Percentiles rank a stretch among this genome's conserved stretches.
Evolutionary conservation across 1,140 invertebrate genomes (phyloP).

Genomic region (Diploscapter pachys): DNA sequence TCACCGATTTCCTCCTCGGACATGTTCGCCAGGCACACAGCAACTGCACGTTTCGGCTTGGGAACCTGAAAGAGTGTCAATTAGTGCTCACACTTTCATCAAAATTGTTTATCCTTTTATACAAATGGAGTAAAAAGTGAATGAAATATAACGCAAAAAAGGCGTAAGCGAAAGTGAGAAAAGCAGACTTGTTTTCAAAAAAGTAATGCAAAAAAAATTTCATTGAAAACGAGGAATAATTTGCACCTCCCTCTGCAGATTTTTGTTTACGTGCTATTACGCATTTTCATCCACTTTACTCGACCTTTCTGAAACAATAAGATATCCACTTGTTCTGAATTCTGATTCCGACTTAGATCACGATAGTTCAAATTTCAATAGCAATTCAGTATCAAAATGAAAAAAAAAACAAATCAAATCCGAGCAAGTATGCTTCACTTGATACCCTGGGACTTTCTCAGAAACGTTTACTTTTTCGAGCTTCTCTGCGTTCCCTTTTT

Average conservation of each 20-base stretch:
- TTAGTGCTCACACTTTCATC: background rate
- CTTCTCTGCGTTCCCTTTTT: too few relatives aligned
- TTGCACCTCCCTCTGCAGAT: background rate
- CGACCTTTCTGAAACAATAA: too few relatives aligned
- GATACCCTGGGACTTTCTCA: too few relatives aligned
- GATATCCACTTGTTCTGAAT: too few relatives aligned
- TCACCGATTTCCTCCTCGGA: slow-evolving; percentile 37
- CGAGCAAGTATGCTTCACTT: too few relatives aligned
- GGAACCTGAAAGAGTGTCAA: background rate
- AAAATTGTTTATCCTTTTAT: background rate
- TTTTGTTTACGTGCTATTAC: too few relatives aligned
- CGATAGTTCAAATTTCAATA: too few relatives aligned
- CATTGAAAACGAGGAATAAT: background rate
- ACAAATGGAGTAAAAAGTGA: background rate
- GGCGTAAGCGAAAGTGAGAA: background rate
- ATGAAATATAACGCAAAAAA: background rate
- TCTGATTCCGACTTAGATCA: too few relatives aligned
- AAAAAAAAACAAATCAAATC: too few relatives aligned
- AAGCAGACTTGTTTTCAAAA: background rate
- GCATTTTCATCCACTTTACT: too few relatives aligned
- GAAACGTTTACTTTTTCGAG: too few relatives aligned
- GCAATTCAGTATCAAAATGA: too few relatives aligned
- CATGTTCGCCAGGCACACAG: slow-evolving; percentile 31
- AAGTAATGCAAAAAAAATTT: background rate
- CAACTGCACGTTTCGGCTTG: slow-evolving; percentile 13